Evolutionary conservation across 2,888 invertebrate genomes (phyloP), one percentile per base, ranked within the genome.

Genomic region (Empis stercorea): DNA sequence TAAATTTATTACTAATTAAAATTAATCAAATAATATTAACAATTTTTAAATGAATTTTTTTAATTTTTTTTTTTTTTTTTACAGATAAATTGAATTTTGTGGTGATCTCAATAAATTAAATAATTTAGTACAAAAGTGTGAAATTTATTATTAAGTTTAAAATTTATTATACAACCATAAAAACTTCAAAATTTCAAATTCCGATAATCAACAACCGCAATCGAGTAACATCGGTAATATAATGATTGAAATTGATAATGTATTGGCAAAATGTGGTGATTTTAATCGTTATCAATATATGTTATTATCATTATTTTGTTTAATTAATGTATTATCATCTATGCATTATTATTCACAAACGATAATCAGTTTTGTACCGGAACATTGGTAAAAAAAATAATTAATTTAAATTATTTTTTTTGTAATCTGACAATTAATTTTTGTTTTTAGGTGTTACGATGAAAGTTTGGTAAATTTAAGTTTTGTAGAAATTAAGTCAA

Each of bases 291-390:
- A 73, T 57, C 76, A 77, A 57, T 56, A 64, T 38, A 59, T 75
- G 5, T 60, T 77, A 52, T 63, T 76, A 60, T 51, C 68, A 13
- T 59, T 76, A 1, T 77, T 77, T 56, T 71, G 73, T 46, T 37
- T 73, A 7, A 72, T 76, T 48, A 77, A 77, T 59, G 54, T 75
- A 10, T 59, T 76, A 6, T 73, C 75, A 1, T 71, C 75, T 1
- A 71, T 74, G 59, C 76, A 77, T 55, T 77, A 77, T 60, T 77
- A 76, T 57, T 74, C 75, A 10, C 76, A 77, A 59, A 76, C 76
- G 13, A 76, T 77, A 51, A 75, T 76, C 46, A 74, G 73, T 55
- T 66, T 75, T 37, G 66, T 71, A 36, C 76, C 76, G 3, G 68
- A 66, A 30, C 67, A 72, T 58, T 70, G 70, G 68, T 72, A 60